These are phyloP conservation scores for Neolamprologus fasciatus DNA, from an alignment of 2,113 vertebrate genomes.

Conservation along the genomic window DNA sequence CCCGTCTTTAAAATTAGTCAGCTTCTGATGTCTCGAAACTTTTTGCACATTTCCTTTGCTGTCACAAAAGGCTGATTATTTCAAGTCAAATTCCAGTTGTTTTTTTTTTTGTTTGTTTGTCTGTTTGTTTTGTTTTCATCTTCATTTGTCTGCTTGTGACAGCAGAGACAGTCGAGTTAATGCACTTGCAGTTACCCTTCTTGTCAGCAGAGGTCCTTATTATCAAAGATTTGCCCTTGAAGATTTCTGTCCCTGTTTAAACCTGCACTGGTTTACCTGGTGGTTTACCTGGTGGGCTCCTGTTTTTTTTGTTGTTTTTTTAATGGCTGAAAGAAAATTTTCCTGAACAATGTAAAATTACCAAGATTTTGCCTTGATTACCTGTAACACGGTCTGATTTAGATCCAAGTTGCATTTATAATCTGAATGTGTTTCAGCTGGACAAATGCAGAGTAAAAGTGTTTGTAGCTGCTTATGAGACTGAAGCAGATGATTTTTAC, in stretches of 20 bases:
- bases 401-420: not conserved
- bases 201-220: constrained; percentile 24
- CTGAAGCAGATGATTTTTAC: not conserved
- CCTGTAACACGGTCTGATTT: not conserved
- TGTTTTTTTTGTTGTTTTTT: not conserved
- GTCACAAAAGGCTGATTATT: not conserved
- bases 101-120: not conserved
- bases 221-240: not conserved
- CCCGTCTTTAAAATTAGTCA: not conserved
- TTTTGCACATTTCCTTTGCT: constrained; percentile 1
- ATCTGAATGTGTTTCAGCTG: not conserved
- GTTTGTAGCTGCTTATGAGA: not conserved
- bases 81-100: not conserved
- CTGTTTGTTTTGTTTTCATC: not conserved
- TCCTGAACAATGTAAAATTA: not conserved
- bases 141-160: not conserved
- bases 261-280: not conserved
- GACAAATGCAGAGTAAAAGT: not conserved
- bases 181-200: not conserved
- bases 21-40: not conserved
- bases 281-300: not conserved
- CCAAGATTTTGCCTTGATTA: not conserved
- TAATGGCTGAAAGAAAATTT: not conserved
- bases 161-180: not conserved
- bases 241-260: not conserved